These are phyloP conservation scores for Micrastur ruficollis DNA, from an alignment of 2,797 vertebrate species.

Conservation along the genomic window DNA sequence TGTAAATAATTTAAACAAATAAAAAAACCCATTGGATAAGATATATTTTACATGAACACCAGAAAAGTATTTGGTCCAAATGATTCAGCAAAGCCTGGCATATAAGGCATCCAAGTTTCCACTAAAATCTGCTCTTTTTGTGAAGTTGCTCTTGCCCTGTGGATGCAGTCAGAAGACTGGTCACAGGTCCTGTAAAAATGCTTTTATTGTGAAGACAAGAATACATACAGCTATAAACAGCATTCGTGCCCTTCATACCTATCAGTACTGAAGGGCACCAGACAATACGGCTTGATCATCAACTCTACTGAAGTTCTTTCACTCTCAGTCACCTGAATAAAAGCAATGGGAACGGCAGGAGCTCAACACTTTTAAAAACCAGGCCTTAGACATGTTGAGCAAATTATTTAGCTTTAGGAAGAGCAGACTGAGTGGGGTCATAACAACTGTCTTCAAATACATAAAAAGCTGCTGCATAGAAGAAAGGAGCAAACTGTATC, in stretches of 20 bases:
- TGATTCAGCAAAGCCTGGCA: not conserved
- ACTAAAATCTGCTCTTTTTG: not conserved
- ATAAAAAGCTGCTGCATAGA: constrained; percentile 38
- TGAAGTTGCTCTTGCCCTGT: not conserved
- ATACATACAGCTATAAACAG: constrained; percentile 23
- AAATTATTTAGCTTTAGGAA: constrained; percentile 52
- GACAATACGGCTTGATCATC: constrained; percentile 30
- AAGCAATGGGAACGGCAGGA: constrained; percentile 26
- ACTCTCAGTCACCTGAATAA: constrained; percentile 28
- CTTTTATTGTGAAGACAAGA: constrained; percentile 27
- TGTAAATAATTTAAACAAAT: not conserved
- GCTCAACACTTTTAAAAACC: constrained; percentile 37
- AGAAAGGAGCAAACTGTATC: constrained; percentile 36
- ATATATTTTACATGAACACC: not conserved
- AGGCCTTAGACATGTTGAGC: constrained; percentile 2
- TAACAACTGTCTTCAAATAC: constrained; percentile 43
- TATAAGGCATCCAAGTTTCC: not conserved
- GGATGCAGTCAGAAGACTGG: constrained; percentile 6
- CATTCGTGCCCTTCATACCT: not conserved
- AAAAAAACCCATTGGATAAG: accelerated
- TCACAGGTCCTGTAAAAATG: not conserved
- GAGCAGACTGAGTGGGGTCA: constrained; percentile 42
- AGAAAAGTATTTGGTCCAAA: not conserved
- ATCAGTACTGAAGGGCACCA: constrained; percentile 40
- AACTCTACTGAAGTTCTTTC: not conserved